A percentile compares a stretch with the other conserved stretches of the same genome.
Conservation (phyloP, 2,113 vertebrate species). For the Chiloscyllium plagiosum region DNA sequence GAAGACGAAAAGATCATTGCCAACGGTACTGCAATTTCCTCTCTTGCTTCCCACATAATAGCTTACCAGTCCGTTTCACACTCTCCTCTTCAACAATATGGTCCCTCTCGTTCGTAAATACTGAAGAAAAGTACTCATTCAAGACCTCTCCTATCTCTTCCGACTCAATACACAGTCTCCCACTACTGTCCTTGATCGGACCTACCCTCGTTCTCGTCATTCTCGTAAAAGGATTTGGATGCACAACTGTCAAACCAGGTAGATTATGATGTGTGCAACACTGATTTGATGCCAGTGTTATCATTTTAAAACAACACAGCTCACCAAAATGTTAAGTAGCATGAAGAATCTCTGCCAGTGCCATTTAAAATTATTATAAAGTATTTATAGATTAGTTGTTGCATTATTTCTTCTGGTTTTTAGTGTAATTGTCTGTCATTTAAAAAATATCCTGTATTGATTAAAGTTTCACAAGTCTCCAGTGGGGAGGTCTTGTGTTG, state of each 20-base stretch:
- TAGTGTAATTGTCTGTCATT: background rate
- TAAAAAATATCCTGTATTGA: background rate
- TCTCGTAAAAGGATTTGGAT: background rate
- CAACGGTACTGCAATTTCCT: too few relatives aligned
- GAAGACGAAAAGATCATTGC: too few relatives aligned
- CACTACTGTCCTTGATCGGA: too few relatives aligned
- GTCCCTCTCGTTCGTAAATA: too few relatives aligned
- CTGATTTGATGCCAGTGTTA: background rate
- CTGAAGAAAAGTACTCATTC: too few relatives aligned
- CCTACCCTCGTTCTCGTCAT: too few relatives aligned
- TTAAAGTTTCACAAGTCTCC: background rate
- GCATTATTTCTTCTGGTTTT: background rate
- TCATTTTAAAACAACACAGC: background rate
- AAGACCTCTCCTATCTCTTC: too few relatives aligned
- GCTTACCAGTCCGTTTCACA: too few relatives aligned
- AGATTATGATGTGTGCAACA: background rate
- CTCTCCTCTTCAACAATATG: too few relatives aligned
- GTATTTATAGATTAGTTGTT: background rate
- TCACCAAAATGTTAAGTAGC: background rate
- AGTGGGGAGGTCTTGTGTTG: background rate
- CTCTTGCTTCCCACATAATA: too few relatives aligned
- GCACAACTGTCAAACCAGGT: background rate
- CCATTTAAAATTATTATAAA: background rate
- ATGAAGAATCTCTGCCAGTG: too few relatives aligned
- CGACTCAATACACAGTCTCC: too few relatives aligned